These are phyloP conservation scores for Cyrtorhinus lividipennis DNA, from an alignment of 1,140 invertebrate genomes.

Conservation along the genomic window DNA sequence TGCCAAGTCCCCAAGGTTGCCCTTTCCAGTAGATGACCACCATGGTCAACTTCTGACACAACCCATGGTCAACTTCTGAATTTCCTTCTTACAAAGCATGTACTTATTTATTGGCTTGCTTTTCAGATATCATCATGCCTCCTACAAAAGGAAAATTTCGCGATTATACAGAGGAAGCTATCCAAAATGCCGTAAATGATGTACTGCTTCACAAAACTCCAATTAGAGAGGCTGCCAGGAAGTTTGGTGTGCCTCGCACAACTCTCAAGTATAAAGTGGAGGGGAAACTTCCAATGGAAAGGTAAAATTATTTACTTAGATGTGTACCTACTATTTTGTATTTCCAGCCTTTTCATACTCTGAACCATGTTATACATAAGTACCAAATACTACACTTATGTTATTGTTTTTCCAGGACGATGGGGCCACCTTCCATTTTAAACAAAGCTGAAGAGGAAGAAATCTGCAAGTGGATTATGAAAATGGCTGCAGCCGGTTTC, in stretches of 20 bases:
- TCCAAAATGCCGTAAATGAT: not conserved
- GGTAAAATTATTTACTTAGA: no score
- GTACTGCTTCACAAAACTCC: not conserved
- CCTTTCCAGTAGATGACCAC: no score
- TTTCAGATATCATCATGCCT: not conserved
- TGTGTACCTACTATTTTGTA: no score
- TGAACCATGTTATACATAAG: no score
- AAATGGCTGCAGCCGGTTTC: not conserved
- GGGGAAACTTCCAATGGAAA: not conserved
- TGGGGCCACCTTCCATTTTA: not conserved
- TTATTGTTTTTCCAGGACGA: no score
- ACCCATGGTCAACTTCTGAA: no score
- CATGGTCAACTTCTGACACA: no score
- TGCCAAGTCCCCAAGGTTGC: no score
- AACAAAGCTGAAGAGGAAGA: slow-evolving; percentile 6
- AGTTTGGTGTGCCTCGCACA: not conserved
- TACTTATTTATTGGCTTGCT: no score
- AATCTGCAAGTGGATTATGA: not conserved
- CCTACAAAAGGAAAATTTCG: not conserved
- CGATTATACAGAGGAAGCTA: not conserved
- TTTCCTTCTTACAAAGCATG: no score
- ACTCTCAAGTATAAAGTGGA: not conserved
- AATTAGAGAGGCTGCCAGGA: not conserved
- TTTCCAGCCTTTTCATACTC: no score
- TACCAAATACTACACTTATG: no score